Base-by-base conservation (phyloP, 2,888 invertebrate species). In the Homarus gammarus region DNA sequence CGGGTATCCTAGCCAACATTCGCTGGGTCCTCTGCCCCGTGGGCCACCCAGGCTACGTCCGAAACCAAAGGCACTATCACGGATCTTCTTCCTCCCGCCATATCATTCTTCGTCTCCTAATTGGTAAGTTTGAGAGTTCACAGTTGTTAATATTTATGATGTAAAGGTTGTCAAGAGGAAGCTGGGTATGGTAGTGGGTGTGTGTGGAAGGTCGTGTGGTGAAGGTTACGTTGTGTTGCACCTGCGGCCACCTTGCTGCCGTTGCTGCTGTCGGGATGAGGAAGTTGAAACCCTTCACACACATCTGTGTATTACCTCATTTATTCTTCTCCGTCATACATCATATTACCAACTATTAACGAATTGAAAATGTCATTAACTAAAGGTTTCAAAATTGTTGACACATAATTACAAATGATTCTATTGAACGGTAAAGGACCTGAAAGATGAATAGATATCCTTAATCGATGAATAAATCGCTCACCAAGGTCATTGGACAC, bases 1-100 rank as follows among this genome's bases (percentile, higher is more conserved):
- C 64, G 82, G 82, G 82, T 82, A 82, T 82, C 82, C 82, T 82
- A 82, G 82, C 73, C 73, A 38, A 38, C 72, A 36, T n/a, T 72
- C 72, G 72, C 36, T 81, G 36, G 82, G 82, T 64, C 68, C 64
- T 68, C 73, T 73, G 73, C 64, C 82, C 82, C 82, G 82, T 78
- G 51, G 78, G 51, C 51, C 56, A 78, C 33, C 78, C 77, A 27
- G 44, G 44, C 49, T 38, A 33, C 72, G 72, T 73, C 38, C 73
- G 38, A 73, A 73, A 73, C 73, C 40, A 18, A 44, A 6, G 40
- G 73, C 22, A 33, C 33, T 18, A 12, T n/a, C 15, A 31, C 33
- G 31, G 15, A 22, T 22, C 38, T 72, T 72, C 44, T 40, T 73
- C 73, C 73, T 73, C 73, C n/a, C 15, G 8, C 27, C 40, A 72